Percentiles rank a stretch among this genome's conserved stretches.
These are phyloP conservation scores for Sinotaia quadrata DNA, from an alignment of 2,888 invertebrate species.

Conservation along the genomic window DNA sequence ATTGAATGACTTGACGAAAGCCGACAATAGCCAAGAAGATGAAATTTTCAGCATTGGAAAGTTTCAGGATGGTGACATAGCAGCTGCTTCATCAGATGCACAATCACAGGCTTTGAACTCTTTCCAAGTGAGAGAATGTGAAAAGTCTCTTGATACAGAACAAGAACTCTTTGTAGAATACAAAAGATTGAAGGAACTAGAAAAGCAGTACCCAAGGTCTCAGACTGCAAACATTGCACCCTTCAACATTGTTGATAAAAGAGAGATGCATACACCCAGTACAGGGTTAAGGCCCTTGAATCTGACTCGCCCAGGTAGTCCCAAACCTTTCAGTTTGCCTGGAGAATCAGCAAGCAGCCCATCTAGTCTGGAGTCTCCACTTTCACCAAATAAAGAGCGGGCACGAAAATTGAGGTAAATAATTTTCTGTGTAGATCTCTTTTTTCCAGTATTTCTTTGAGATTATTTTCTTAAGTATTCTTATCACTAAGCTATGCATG, in stretches of 20 bases:
- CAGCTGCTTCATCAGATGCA: no score
- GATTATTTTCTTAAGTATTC: no score
- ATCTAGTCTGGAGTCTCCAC: not conserved
- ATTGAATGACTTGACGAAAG: not conserved
- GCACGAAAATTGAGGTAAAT: not conserved
- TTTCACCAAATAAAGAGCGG: not conserved
- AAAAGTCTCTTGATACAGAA: conserved; percentile 12
- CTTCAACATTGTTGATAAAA: not conserved
- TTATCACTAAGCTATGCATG: no score
- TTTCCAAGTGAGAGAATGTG: conserved; percentile 11
- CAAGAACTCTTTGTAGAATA: conserved; percentile 15
- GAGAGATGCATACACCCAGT: conserved; percentile 14
- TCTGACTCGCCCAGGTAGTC: not conserved
- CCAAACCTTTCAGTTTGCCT: not conserved
- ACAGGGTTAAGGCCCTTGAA: not conserved
- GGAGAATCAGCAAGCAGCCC: not conserved
- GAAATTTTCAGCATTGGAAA: not conserved
- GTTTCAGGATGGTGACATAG: no score
- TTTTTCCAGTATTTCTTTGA: not conserved
- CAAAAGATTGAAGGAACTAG: conserved; percentile 1
- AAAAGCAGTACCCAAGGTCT: not conserved
- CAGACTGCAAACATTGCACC: not conserved
- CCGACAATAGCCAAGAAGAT: not conserved
- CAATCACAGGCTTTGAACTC: no score
- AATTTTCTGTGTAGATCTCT: not conserved